A percentile compares a stretch with the other conserved stretches of the same genome.
These are phyloP conservation scores for Tragelaphus scriptus DNA, from an alignment of 2,113 vertebrate genomes.

Conservation along the genomic window DNA sequence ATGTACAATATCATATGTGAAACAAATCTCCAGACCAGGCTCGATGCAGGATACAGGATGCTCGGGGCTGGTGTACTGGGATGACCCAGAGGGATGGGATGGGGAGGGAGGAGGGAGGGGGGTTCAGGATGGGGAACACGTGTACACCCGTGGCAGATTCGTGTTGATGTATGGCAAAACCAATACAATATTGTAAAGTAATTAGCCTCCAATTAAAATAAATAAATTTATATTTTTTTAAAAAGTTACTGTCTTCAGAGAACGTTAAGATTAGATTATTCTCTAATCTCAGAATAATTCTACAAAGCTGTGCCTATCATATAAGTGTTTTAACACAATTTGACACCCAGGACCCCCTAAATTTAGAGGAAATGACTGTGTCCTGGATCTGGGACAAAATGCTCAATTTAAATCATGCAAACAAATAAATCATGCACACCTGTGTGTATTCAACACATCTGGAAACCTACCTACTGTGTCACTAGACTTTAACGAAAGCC, in stretches of 20 bases:
- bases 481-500: background rate
- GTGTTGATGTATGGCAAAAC: too few relatives aligned
- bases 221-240: too few relatives aligned
- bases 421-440: background rate
- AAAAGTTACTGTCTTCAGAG: background rate
- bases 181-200: too few relatives aligned
- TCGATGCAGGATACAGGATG: too few relatives aligned
- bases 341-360: background rate
- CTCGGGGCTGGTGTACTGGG: too few relatives aligned
- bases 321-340: background rate
- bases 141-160: too few relatives aligned
- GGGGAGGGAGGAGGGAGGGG: too few relatives aligned
- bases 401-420: background rate
- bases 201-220: too few relatives aligned
- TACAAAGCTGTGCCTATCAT: background rate
- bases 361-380: background rate
- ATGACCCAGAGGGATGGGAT: too few relatives aligned
- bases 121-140: too few relatives aligned
- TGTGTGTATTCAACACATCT: background rate
- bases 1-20: too few relatives aligned
- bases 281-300: background rate
- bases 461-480: background rate
- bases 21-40: too few relatives aligned
- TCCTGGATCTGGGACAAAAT: background rate
- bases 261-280: background rate